Percentiles rank a stretch among this genome's conserved stretches.
These are phyloP conservation scores for Hylaeus anthracinus DNA, from an alignment of 1,140 invertebrate genomes.

Conservation along the genomic window DNA sequence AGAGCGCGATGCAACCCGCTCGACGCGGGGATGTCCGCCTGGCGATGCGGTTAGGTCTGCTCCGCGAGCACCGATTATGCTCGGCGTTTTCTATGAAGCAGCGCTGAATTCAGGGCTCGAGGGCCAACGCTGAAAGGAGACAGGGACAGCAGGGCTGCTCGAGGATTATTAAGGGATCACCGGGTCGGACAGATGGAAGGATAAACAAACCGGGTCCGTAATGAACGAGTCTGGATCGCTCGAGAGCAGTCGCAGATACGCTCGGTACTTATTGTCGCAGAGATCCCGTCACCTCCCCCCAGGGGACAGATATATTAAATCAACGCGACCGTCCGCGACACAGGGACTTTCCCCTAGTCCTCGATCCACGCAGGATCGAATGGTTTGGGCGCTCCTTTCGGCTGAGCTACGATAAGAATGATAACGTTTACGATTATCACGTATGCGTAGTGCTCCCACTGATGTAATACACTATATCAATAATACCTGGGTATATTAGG, in stretches of 20 bases:
- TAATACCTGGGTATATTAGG: too few species aligned
- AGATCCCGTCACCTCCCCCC: conserved; percentile 35
- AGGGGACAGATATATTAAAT: conserved; percentile 56
- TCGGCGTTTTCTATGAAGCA: conserved; percentile 52
- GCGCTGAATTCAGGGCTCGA: conserved; percentile 48
- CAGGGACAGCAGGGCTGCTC: conserved; percentile 30
- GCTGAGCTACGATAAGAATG: not conserved
- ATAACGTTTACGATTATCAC: too few species aligned
- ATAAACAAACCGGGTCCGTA: conserved; percentile 68
- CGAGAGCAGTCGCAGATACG: conserved; percentile 47
- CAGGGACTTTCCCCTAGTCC: not conserved
- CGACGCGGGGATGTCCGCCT: not conserved
- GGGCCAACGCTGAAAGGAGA: conserved; percentile 30
- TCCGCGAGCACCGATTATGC: conserved; percentile 48
- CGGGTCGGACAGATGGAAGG: conserved; percentile 66
- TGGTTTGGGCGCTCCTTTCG: conserved; percentile 5
- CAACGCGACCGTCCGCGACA: conserved; percentile 18
- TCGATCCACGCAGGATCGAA: not conserved
- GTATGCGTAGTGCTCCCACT: too few species aligned
- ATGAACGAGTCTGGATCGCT: conserved; percentile 59
- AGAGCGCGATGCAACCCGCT: not conserved
- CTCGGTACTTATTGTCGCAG: conserved; percentile 55
- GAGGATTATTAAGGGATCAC: conserved; percentile 69
- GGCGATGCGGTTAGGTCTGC: conserved; percentile 20
- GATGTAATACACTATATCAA: too few species aligned